phyloP scores from a whole-genome alignment of 2,888 invertebrate species.

The Acanthopleura granulata region DNA sequence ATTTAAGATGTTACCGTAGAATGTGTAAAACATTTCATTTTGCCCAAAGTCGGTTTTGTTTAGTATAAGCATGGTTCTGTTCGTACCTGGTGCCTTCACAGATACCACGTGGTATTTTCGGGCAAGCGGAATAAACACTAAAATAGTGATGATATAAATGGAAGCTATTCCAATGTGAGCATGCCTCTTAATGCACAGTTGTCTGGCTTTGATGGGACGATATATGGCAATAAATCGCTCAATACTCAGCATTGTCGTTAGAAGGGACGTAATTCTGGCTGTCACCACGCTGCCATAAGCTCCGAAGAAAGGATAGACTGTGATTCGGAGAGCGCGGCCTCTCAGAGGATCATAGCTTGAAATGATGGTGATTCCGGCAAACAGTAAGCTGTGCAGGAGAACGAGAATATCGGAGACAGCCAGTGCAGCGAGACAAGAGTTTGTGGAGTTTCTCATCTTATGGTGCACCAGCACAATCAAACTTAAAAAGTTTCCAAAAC shows the following conservation, averaged over 20 bases:
- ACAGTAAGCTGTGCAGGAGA: slow-evolving; percentile 48
- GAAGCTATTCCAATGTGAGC: slow-evolving; percentile 44
- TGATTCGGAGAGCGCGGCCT: slow-evolving; percentile 37
- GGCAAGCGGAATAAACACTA: slow-evolving; percentile 52
- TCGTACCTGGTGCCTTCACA: slow-evolving; percentile 24
- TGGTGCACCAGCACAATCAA: slow-evolving; percentile 50
- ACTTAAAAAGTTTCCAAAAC: slow-evolving; percentile 52
- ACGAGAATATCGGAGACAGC: slow-evolving; percentile 54
- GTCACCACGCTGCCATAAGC: slow-evolving; percentile 55
- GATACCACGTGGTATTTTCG: slow-evolving; percentile 46
- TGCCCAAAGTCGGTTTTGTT: slow-evolving; percentile 43
- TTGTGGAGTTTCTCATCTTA: slow-evolving; percentile 52
- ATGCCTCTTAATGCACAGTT: slow-evolving; percentile 44
- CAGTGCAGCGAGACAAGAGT: slow-evolving; percentile 50
- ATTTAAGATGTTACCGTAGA: slow-evolving; percentile 52
- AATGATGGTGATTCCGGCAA: slow-evolving; percentile 45
- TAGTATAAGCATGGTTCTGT: slow-evolving; percentile 36
- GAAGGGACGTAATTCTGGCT: slow-evolving; percentile 52
- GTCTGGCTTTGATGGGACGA: slow-evolving; percentile 54
- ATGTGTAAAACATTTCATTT: slow-evolving; percentile 43
- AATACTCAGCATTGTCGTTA: slow-evolving; percentile 50
- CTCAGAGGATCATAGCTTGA: slow-evolving; percentile 35
- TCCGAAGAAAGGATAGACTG: slow-evolving; percentile 50
- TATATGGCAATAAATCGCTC: slow-evolving; percentile 60
- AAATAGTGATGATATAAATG: slow-evolving; percentile 47